Conservation (phyloP, 2,888 invertebrate species). For the Platerodrilus igneus region DNA sequence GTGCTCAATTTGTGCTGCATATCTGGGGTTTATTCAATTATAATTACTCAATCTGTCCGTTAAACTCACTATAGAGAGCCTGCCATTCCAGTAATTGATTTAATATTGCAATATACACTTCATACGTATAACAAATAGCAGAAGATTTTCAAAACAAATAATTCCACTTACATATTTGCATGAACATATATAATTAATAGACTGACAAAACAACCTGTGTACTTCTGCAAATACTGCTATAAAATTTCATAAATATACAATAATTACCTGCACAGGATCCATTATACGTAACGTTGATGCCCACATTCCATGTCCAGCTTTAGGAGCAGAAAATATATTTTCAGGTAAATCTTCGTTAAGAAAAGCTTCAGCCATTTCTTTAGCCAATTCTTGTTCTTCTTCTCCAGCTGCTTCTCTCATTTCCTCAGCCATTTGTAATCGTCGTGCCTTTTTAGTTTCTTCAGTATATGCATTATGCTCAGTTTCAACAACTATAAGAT, state of each 20-base stretch:
- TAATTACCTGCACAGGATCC: constrained; percentile 63
- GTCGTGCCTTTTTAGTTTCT: constrained; percentile 84
- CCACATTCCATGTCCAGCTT: constrained; percentile 95
- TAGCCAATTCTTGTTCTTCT: constrained; percentile 91
- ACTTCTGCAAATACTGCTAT: background rate
- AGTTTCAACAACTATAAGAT: constrained; percentile 89
- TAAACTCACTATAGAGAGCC: too few species aligned
- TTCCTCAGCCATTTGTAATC: constrained; percentile 96
- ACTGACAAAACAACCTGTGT: background rate
- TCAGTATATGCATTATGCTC: constrained; percentile 99
- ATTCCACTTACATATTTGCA: too few species aligned
- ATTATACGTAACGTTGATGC: constrained; percentile 85
- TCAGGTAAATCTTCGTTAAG: constrained; percentile 92
- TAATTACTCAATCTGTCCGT: too few species aligned
- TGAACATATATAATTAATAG: background rate
- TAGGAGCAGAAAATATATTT: constrained; percentile 90
- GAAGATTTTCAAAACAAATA: too few species aligned
- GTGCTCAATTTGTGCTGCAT: too few species aligned
- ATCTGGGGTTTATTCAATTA: too few species aligned
- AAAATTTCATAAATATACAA: background rate
- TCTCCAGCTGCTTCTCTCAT: constrained; percentile 96
- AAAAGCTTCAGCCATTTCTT: constrained; percentile 97
- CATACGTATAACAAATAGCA: too few species aligned
- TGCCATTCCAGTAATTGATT: too few species aligned
- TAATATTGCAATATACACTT: too few species aligned